Percentiles rank a stretch among this genome's conserved stretches.
Evolutionary conservation across 2,113 vertebrate species (phyloP).

Genomic region (Lagopus leucura): DNA sequence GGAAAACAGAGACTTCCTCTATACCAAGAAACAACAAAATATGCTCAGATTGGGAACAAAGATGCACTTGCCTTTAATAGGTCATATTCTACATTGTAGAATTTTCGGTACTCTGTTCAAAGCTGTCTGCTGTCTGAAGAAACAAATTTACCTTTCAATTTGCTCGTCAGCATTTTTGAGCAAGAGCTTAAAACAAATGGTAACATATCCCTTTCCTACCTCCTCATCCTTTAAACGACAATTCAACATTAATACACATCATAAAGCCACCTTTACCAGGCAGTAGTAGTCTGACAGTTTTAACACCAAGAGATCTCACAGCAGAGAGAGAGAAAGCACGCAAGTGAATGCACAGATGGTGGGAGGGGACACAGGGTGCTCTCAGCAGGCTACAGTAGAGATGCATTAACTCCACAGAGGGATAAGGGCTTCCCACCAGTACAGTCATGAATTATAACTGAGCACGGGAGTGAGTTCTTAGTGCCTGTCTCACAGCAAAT

Average conservation of each 20-base stretch:
- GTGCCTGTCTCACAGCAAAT: constrained; percentile 79
- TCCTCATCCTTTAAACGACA: constrained; percentile 54
- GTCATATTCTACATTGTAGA: not conserved
- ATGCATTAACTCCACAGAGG: constrained; percentile 84
- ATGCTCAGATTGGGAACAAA: not conserved
- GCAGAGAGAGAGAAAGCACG: constrained; percentile 43
- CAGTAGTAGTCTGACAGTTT: constrained; percentile 55
- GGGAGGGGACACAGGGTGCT: constrained; percentile 81
- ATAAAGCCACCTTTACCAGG: constrained; percentile 70
- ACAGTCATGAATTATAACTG: constrained; percentile 87
- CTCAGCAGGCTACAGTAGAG: constrained; percentile 83
- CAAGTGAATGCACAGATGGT: constrained; percentile 79
- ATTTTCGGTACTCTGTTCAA: not conserved
- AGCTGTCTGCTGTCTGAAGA: not conserved
- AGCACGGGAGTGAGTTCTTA: constrained; percentile 76
- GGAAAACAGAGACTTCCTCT: not conserved
- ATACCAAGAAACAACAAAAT: not conserved
- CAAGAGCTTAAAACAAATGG: constrained; percentile 1
- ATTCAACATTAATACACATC: constrained; percentile 55
- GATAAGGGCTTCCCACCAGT: constrained; percentile 81
- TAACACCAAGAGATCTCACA: constrained; percentile 70
- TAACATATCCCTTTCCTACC: constrained; percentile 14
- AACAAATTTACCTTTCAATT: constrained; percentile 20
- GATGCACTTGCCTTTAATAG: not conserved
- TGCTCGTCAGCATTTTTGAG: constrained; percentile 44